Conservation (phyloP, 2,888 invertebrate genomes). For the Bhutanitis thaidina region DNA sequence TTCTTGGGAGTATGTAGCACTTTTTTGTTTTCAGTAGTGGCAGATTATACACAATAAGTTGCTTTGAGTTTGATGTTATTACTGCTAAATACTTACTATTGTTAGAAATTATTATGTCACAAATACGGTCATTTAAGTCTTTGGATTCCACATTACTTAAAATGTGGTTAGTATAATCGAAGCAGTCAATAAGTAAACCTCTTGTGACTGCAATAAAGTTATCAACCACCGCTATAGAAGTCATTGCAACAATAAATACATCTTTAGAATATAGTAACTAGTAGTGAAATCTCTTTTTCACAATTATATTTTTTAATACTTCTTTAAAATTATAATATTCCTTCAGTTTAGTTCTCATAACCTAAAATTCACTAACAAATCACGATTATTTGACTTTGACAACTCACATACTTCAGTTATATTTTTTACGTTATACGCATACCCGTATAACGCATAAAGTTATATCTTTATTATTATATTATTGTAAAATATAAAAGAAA, state of each 20-base stretch:
- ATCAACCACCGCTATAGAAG: conserved; percentile 44
- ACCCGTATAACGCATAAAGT: no score
- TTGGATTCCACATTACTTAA: conserved; percentile 39
- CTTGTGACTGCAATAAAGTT: conserved; percentile 46
- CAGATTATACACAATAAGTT: conserved; percentile 78
- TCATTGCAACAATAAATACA: conserved; percentile 35
- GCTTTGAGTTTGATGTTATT: conserved; percentile 80
- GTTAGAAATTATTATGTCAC: conserved; percentile 73
- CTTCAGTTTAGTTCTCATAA: no score
- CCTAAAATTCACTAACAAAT: no score
- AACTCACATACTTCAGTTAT: no score
- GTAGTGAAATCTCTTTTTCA: no score
- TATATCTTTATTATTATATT: no score
- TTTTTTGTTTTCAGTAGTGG: conserved; percentile 34
- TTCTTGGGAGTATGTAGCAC: conserved; percentile 68
- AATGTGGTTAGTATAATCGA: conserved; percentile 42
- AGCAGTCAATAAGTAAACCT: conserved; percentile 50
- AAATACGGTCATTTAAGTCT: conserved; percentile 57
- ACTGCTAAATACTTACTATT: conserved; percentile 80
- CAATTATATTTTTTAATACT: no score
- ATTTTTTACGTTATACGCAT: no score
- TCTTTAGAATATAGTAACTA: not conserved
- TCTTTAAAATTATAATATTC: no score
- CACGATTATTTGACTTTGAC: no score
- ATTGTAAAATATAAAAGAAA: no score